A percentile compares a stretch with the other conserved stretches of the same genome.
phyloP scores from a whole-genome alignment of 2,797 vertebrate genomes.

The Myotis daubentonii region DNA sequence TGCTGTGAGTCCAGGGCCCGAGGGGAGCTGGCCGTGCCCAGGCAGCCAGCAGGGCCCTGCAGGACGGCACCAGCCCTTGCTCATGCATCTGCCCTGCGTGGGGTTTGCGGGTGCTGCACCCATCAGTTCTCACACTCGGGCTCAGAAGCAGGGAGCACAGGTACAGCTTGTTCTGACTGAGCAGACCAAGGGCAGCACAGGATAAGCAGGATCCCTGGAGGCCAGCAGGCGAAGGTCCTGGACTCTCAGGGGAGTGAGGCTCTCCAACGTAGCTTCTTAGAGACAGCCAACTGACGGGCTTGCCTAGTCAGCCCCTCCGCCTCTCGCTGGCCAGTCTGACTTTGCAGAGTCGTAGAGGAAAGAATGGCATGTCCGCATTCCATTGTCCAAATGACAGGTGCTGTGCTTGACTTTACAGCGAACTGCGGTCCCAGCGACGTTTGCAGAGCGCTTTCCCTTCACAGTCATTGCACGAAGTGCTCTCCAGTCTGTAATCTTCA shows the following conservation, averaged over 20 bases:
- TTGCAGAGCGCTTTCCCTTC: not conserved
- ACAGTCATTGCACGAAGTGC: not conserved
- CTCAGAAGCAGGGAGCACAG: not conserved
- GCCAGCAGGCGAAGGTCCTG: not conserved
- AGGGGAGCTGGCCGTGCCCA: not conserved
- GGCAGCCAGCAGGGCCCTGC: not conserved
- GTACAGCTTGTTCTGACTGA: not conserved
- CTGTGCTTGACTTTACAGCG: not conserved
- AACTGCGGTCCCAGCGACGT: not conserved
- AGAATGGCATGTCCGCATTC: not conserved
- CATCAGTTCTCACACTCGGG: not conserved
- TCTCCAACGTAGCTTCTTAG: not conserved
- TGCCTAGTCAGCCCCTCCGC: not conserved
- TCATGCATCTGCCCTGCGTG: not conserved
- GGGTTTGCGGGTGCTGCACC: not conserved
- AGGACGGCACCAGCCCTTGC: no score
- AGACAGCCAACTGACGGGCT: not conserved
- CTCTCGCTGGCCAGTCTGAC: not conserved
- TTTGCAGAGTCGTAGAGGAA: not conserved
- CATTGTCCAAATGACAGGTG: not conserved
- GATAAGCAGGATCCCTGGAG: fast-evolving
- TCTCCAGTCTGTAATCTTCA: not conserved
- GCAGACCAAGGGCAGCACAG: not conserved
- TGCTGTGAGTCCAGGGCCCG: not conserved
- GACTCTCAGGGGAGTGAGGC: not conserved